Conservation (phyloP, 2,797 vertebrate genomes). For the Oreochromis grahami region DNA sequence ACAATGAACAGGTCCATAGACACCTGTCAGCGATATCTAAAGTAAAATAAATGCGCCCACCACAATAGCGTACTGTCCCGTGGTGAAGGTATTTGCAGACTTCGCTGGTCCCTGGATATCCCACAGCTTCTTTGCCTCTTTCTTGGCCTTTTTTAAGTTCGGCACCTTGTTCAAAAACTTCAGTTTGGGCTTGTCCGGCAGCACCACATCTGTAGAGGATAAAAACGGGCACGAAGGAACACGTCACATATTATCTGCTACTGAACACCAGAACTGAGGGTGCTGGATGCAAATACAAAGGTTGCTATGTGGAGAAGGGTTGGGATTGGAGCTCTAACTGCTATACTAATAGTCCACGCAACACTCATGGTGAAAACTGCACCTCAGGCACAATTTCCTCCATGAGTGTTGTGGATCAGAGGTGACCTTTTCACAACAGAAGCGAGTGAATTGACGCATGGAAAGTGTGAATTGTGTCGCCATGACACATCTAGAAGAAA, state of each 20-base stretch:
- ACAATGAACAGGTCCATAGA: background rate
- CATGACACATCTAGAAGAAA: background rate
- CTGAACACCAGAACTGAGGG: background rate
- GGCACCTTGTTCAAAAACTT: conserved; percentile 87
- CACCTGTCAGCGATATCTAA: background rate
- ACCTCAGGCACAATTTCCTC: background rate
- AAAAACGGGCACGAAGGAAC: background rate
- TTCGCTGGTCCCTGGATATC: conserved; percentile 86
- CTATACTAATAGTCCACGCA: background rate
- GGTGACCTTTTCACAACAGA: background rate
- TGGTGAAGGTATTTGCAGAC: conserved; percentile 74
- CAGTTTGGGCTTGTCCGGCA: conserved; percentile 85
- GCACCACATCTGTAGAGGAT: conserved; percentile 65
- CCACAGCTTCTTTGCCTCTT: conserved; percentile 80
- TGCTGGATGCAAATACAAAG: background rate
- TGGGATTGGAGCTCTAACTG: background rate
- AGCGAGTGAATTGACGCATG: background rate
- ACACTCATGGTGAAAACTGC: background rate
- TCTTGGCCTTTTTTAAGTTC: conserved; percentile 78
- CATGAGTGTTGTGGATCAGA: background rate
- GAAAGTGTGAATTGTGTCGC: background rate
- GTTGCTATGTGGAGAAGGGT: background rate
- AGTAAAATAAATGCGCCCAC: conserved; percentile 70
- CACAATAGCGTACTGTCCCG: conserved; percentile 88
- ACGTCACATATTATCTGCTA: background rate